Evolutionary conservation across 2,113 vertebrate species (phyloP), one percentile per base, ranked within the genome.

Genomic region (Clinocottus analis): DNA sequence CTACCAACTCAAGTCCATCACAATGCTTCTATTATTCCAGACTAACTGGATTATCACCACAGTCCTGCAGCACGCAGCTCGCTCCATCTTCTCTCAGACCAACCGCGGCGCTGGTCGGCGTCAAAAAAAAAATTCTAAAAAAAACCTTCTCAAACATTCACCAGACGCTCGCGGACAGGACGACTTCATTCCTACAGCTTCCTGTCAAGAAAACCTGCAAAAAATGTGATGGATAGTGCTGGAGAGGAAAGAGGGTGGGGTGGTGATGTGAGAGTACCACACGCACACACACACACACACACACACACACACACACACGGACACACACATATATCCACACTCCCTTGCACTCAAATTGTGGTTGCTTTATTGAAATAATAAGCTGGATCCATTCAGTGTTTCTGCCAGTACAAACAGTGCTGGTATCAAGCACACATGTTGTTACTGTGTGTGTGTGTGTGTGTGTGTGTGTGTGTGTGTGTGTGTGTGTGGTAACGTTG

Each of bases 301-400:
- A 21, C 3, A 49, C 66, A 63, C 71, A 82, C 81, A 45, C 27
- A 82, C 62, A 66, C 75, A 53, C 51, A 56, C 70, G 29, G 39
- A 64, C 65, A 58, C 72, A 59, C 39, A 49, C 27, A 79, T 23
- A 80, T 67, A 35, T n/a, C 71, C 75, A 75, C 49, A 19, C 3
- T 41, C 60, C 16, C 35, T 39, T 53, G 25, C 69, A 73, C 77
- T 62, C 25, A 84, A 66, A 77, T 69, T 90, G 89, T 84, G 88
- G 89, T 90, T 77, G 39, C 56, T 70, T 63, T 85, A 83, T 85
- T 89, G 68, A 91, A 92, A 93, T 90, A 91, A 89, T 80, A 84
- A 77, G 58, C 75, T 83, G 71, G 64, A 79, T 77, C 51, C 67
- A 79, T 79, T 72, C 31, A 35, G 68, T 67, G 65, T 70, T 49